These are phyloP conservation scores for Callosobruchus maculatus DNA, from an alignment of 2,888 invertebrate genomes.

Conservation along the genomic window DNA sequence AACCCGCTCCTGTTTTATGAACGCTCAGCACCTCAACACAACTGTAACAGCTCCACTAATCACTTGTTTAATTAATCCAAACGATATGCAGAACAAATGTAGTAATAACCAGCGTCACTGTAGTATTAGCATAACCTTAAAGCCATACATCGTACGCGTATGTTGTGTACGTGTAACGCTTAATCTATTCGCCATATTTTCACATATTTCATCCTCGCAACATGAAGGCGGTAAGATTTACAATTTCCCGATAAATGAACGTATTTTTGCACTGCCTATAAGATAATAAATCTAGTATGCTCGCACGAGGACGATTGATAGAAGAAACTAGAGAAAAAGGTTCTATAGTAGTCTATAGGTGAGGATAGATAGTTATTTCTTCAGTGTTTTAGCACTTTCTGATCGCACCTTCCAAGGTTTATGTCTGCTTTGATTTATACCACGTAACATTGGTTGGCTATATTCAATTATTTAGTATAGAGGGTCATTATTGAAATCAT, in stretches of 20 bases:
- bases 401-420: too few species aligned
- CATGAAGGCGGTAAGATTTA: slow-evolving; percentile 2
- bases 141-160: neutral
- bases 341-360: neutral
- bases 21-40: neutral
- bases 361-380: neutral
- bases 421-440: too few species aligned
- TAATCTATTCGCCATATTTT: slow-evolving; percentile 3
- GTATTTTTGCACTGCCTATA: neutral
- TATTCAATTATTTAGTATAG: too few species aligned
- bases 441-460: too few species aligned
- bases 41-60: neutral
- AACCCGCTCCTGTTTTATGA: too few species aligned
- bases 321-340: neutral
- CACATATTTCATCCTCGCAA: slow-evolving; percentile 1
- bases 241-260: slow-evolving; percentile 1
- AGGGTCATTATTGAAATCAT: too few species aligned
- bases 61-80: neutral
- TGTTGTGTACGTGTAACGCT: neutral
- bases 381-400: too few species aligned
- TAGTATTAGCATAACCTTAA: neutral
- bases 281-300: neutral
- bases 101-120: neutral
- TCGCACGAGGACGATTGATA: neutral
- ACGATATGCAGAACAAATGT: neutral